Evolutionary conservation across 1,140 invertebrate genomes (phyloP), one percentile per base, ranked within the genome.

Genomic region (Caenorhabditis tropicalis): DNA sequence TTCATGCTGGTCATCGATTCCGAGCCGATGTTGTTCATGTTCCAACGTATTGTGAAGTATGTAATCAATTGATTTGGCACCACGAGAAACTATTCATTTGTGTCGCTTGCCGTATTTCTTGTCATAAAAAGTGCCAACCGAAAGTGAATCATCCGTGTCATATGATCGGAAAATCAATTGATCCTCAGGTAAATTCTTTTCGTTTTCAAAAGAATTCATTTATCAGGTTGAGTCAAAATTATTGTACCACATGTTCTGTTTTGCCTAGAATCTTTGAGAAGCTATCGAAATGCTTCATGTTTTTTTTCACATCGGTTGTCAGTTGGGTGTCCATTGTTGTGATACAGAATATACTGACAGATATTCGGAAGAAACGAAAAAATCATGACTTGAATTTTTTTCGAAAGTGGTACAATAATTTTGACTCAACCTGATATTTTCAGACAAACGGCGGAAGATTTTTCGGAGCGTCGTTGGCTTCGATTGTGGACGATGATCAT

Each of bases 1-100:
- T 89, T 6, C 87, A 90, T 56, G 93, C 94, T 60, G 95, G 95
- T 51, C 96, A 98, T 92, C 94, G 94, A 65, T 97, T 97, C 91
- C 93, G 95, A 29, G 92, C 95, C 81, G 95, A 95, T 29, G 95
- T 96, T 90, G 96, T 98, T 86, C 97, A 96, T 92, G 98, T 98
- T 88, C 96, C 96, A 5, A 98, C 96, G 1, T 96, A 95, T 86
- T 98, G 96, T 92, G 96, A 98, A 93, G 94, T 96, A 31, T 98
- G 96, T 92, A 95, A 94, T 88, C 95, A 95, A 0, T 95, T 97
- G 92, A 96, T 98, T 91, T 97, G 96, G 96, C 95, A 96, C 43
- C 95, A 96, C 58, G 96, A 98, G 90, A 93, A 96, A 85, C 95
- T 96, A 43, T 94, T 96, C 65, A 95, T 95, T 85, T 95, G 95